Percentiles rank a stretch among this genome's conserved stretches.
These are phyloP conservation scores for Drosophila malerkotliana DNA, from an alignment of 1,140 invertebrate species.

Conservation along the genomic window DNA sequence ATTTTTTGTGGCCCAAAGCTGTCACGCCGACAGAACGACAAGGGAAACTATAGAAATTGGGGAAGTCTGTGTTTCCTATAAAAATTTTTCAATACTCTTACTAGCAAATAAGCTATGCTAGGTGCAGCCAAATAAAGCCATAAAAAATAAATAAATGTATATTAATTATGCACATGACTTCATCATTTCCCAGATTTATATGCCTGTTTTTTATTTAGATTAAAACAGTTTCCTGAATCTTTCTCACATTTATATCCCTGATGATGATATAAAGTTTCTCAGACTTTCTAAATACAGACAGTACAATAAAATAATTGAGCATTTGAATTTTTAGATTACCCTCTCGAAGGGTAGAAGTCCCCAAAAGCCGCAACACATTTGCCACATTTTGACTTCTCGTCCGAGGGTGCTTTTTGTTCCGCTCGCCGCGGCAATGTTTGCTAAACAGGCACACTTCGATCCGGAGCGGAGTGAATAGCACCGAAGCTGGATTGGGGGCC, in stretches of 20 bases:
- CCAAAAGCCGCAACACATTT: constrained; percentile 59
- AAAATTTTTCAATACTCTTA: constrained; percentile 1
- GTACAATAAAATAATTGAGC: background rate
- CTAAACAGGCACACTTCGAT: constrained; percentile 78
- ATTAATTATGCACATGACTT: too few relatives aligned
- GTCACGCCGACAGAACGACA: constrained; percentile 60
- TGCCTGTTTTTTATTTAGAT: background rate
- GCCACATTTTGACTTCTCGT: constrained; percentile 74
- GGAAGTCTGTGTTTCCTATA: background rate
- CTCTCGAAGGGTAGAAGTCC: constrained; percentile 4
- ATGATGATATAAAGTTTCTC: background rate
- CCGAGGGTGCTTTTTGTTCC: constrained; percentile 50
- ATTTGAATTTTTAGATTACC: background rate
- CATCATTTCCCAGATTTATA: too few relatives aligned
- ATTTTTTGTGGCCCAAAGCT: constrained; percentile 66
- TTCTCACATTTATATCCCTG: background rate
- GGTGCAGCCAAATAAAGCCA: background rate
- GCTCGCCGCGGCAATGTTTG: constrained; percentile 58
- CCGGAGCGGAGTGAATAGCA: constrained; percentile 43
- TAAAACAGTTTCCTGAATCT: background rate
- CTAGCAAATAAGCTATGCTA: background rate
- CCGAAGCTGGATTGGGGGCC: constrained; percentile 23
- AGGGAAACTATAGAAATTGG: constrained; percentile 21
- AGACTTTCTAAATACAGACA: too few relatives aligned
- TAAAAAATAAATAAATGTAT: background rate